phyloP scores from a whole-genome alignment of 2,888 invertebrate species.

The Amphiduros pacificus region DNA sequence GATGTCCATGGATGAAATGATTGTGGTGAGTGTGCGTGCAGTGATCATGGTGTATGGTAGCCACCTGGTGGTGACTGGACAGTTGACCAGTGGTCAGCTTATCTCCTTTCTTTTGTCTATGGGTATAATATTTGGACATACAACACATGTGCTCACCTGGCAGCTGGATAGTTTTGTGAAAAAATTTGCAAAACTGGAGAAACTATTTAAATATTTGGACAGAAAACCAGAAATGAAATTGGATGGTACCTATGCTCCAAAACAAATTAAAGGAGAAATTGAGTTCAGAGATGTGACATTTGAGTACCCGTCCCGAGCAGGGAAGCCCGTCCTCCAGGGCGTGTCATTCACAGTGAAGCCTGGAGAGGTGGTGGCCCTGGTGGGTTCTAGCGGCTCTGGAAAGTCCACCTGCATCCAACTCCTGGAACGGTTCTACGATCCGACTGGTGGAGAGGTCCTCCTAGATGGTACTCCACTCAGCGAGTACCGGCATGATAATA shows the following conservation, averaged over 20 bases:
- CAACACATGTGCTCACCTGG: neutral
- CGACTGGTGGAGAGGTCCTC: conserved; percentile 48
- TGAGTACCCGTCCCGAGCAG: conserved; percentile 80
- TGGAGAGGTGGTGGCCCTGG: conserved; percentile 59
- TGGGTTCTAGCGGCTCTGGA: conserved; percentile 60
- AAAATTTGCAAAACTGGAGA: conserved; percentile 55
- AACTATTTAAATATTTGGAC: conserved; percentile 55
- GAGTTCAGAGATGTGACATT: conserved; percentile 75
- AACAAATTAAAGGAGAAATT: conserved; percentile 67
- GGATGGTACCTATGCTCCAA: conserved; percentile 32
- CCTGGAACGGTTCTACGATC: conserved; percentile 59
- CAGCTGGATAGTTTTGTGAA: neutral
- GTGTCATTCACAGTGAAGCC: conserved; percentile 57
- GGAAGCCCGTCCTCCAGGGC: conserved; percentile 70
- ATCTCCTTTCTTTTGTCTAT: conserved; percentile 10
- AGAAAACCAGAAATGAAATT: conserved; percentile 45
- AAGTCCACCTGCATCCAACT: conserved; percentile 59
- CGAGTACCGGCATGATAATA: conserved; percentile 56
- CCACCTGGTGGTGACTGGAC: conserved; percentile 5
- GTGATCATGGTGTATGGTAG: neutral
- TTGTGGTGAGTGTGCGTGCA: neutral
- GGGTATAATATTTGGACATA: too few species aligned
- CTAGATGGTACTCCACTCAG: conserved; percentile 52
- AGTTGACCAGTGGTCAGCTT: conserved; percentile 5
- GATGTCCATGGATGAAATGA: neutral